These are phyloP conservation scores for Phylloscopus trochilus DNA, from an alignment of 2,113 vertebrate genomes.

Conservation along the genomic window DNA sequence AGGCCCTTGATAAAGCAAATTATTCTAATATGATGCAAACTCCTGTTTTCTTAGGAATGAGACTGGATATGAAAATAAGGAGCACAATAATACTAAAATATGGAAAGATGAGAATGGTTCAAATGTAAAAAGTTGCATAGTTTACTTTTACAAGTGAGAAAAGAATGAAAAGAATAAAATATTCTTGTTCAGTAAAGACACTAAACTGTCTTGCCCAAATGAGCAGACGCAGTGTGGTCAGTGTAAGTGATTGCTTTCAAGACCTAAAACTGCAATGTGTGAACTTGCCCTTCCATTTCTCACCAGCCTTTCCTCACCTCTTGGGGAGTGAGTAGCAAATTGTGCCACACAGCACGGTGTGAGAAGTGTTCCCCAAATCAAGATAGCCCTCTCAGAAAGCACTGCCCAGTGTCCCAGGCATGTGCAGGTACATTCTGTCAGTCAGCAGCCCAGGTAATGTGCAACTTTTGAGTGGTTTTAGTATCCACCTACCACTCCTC, in stretches of 20 bases:
- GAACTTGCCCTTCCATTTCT: background rate
- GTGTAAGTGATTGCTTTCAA: background rate
- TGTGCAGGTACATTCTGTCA: rapidly evolving
- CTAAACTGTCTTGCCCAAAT: background rate
- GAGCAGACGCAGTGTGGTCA: background rate
- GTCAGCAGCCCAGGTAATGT: background rate
- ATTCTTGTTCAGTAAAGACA: background rate
- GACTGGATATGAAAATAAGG: background rate
- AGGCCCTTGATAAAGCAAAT: background rate
- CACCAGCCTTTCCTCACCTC: background rate
- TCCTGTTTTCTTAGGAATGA: background rate
- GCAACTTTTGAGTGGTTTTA: background rate
- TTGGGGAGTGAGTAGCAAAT: rapidly evolving
- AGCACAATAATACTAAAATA: background rate
- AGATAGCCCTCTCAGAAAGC: background rate
- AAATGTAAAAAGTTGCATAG: background rate
- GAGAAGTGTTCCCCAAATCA: background rate
- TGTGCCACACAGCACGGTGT: rapidly evolving
- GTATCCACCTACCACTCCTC: background rate
- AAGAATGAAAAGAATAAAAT: background rate
- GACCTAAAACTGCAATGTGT: background rate
- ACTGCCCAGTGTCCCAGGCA: background rate
- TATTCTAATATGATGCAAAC: background rate
- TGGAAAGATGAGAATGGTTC: background rate
- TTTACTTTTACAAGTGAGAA: background rate